Percentiles rank a stretch among this genome's conserved stretches.
These are phyloP conservation scores for Salvator merianae DNA, from an alignment of 2,113 vertebrate species.

Conservation along the genomic window DNA sequence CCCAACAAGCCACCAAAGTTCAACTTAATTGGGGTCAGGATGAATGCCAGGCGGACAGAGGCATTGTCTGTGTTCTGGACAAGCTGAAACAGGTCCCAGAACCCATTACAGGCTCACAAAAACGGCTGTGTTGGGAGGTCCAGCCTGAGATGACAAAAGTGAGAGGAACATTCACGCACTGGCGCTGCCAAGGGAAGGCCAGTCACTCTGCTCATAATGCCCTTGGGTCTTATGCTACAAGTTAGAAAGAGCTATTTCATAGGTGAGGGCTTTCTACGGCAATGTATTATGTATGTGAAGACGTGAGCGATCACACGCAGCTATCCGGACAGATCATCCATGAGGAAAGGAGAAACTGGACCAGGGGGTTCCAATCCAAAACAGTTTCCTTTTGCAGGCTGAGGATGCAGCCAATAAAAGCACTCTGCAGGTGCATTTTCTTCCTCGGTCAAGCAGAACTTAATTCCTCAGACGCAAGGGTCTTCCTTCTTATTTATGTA, in stretches of 20 bases:
- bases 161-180: background rate
- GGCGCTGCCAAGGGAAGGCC: background rate
- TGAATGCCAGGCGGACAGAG: background rate
- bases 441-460: background rate
- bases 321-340: background rate
- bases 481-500: background rate
- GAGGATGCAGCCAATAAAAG: background rate
- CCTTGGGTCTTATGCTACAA: background rate
- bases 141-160: background rate
- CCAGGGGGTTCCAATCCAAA: no score
- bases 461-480: background rate
- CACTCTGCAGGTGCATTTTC: background rate
- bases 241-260: background rate
- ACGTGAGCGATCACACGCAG: no score
- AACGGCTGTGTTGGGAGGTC: background rate
- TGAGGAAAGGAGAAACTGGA: background rate
- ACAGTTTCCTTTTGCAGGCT: background rate
- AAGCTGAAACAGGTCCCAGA: background rate
- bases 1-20: background rate
- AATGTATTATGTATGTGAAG: no score
- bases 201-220: background rate
- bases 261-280: rapidly evolving
- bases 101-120: rapidly evolving
- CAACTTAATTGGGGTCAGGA: background rate
- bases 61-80: background rate